These are phyloP conservation scores for Lasioglossum figueresi DNA, from an alignment of 2,888 invertebrate species.

Conservation along the genomic window DNA sequence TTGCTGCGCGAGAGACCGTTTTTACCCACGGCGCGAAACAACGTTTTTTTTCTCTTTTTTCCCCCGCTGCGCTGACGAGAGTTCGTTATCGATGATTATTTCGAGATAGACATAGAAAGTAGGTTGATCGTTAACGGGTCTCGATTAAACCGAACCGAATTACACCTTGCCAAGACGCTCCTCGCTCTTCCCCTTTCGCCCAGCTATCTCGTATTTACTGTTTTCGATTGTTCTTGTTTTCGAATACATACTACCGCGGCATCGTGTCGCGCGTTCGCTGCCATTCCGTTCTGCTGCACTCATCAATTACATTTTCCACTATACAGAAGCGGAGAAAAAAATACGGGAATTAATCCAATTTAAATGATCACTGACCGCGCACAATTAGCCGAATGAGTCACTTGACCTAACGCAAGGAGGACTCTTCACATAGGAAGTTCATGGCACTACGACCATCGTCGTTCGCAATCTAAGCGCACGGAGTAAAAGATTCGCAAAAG, in stretches of 20 bases:
- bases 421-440: constrained; percentile 67
- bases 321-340: constrained; percentile 54
- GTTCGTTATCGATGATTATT: constrained; percentile 28
- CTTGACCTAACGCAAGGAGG: constrained; percentile 69
- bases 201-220: not conserved
- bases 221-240: not conserved
- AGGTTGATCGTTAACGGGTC: constrained; percentile 25
- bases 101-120: constrained; percentile 14
- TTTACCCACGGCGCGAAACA: not conserved
- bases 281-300: constrained; percentile 52
- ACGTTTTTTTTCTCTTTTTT: not conserved
- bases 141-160: not conserved
- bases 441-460: constrained; percentile 39
- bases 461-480: constrained; percentile 35
- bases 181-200: not conserved
- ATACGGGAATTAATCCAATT: constrained; percentile 74
- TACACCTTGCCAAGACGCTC: constrained; percentile 3
- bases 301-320: constrained; percentile 65
- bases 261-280: constrained; percentile 12
- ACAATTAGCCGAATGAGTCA: constrained; percentile 75
- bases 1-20: not conserved
- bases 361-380: constrained; percentile 68
- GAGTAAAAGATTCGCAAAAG: not conserved
- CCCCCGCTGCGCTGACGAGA: not conserved
- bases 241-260: not conserved